Base-by-base conservation (phyloP, 2,888 invertebrate species). In the Oegoconia quadripuncta region DNA sequence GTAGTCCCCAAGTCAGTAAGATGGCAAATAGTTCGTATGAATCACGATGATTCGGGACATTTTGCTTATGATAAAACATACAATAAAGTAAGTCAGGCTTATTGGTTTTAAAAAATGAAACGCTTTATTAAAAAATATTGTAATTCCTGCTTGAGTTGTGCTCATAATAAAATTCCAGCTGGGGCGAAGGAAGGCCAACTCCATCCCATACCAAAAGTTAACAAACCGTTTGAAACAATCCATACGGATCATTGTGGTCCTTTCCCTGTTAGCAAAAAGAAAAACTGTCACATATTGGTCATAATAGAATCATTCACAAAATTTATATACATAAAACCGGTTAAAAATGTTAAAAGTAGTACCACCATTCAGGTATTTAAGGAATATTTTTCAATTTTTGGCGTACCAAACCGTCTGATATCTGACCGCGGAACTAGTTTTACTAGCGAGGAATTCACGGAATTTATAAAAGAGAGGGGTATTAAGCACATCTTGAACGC, bases 231-330 rank as follows among this genome's bases (percentile, higher is more conserved):
- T 23, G 60, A 76, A 32, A 74, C 69, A 0, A 18, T 80, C 9
- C 75, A 80, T 41, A 34, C 79, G 0, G 78, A 81, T 45, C 77
- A 80, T 43, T 36, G 79, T 3, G 74, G 76, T 2, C 75, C 74
- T 3, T 80, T 76, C 41, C 53, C 57, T 5, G 59, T 47, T n/a
- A 66, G 58, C 22, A 49, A 37, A 3, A 49, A 36, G 0, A 56
- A 55, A 11, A 72, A 74, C 37, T 44, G 41, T 5, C 49, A 74
- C 27, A 37, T 48, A 15, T 38, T 79, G 13, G 61, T 52, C 1
- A 39, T 59, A 2, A 58, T 77, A 1, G 74, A 74, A 33, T 67
- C 50, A 0, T 74, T 76, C 25, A 72, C 68, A 1, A 73, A 74
- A 38, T 72, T 57, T 43, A 41, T 59, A 1, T 48, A 69, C 25